These are phyloP conservation scores for Cettia cetti DNA, from an alignment of 2,113 vertebrate genomes.

Conservation along the genomic window DNA sequence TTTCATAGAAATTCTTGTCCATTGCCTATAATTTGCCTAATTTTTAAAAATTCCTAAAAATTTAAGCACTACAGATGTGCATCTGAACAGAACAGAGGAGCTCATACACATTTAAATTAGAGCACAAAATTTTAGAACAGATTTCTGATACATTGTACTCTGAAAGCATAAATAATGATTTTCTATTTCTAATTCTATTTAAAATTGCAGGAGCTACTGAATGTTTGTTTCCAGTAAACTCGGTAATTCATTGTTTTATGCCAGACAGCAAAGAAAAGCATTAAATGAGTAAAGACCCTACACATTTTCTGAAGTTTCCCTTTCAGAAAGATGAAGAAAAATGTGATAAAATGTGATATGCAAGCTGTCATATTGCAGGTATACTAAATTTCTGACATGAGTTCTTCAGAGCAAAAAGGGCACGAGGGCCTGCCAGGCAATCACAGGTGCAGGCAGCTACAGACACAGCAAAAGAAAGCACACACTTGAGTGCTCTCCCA, in stretches of 20 bases:
- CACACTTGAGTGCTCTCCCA: background rate
- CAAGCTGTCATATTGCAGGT: background rate
- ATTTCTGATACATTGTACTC: background rate
- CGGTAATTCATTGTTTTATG: background rate
- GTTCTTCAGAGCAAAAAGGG: background rate
- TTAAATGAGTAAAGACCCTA: background rate
- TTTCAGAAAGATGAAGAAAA: background rate
- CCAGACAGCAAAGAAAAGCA: background rate
- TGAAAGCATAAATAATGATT: background rate
- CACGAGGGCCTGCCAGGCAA: rapidly evolving
- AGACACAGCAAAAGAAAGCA: background rate
- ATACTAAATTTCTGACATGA: background rate
- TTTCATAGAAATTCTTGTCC: background rate
- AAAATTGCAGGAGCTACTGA: background rate
- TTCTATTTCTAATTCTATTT: background rate
- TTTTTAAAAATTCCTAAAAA: background rate
- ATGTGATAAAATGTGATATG: background rate
- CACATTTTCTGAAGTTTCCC: background rate
- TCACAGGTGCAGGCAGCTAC: background rate
- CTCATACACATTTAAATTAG: background rate
- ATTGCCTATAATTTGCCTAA: background rate
- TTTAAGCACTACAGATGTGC: background rate
- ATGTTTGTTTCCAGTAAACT: background rate
- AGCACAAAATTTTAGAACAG: background rate
- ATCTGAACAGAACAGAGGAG: background rate